Percentiles rank a stretch among this genome's conserved stretches.
phyloP scores from a whole-genome alignment of 2,888 invertebrate species.

The Amphipyra tragopoginis region DNA sequence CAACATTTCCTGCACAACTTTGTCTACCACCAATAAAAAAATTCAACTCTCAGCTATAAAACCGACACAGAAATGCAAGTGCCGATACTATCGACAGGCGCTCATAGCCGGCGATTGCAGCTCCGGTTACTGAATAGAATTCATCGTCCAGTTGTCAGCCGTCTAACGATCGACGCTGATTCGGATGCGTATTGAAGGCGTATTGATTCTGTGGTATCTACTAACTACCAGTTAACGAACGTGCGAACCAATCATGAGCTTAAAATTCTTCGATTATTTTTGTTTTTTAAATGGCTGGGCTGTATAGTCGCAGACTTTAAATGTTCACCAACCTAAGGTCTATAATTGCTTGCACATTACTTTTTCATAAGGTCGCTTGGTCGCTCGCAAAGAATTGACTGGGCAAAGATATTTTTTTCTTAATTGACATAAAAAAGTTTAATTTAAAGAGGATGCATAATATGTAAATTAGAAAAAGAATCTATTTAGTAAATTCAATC shows the following conservation, averaged over 20 bases:
- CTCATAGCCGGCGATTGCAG: constrained; percentile 9
- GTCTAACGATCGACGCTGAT: constrained; percentile 1
- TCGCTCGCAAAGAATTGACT: no score
- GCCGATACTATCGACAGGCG: constrained; percentile 2
- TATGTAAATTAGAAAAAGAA: no score
- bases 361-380: no score
- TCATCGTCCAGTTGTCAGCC: constrained; percentile 6
- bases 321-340: no score
- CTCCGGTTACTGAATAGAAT: constrained; percentile 13
- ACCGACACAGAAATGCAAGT: constrained; percentile 1
- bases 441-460: no score
- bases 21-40: neutral
- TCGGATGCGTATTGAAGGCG: constrained; percentile 17
- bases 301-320: no score
- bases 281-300: no score
- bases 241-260: neutral
- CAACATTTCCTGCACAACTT: neutral
- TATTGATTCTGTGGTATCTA: constrained; percentile 18
- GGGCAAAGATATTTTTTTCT: no score
- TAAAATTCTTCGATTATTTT: no score
- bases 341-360: no score
- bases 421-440: no score
- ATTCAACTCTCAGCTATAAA: neutral
- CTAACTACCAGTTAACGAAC: constrained; percentile 3
- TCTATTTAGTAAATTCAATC: no score